Conservation (phyloP, 2,797 vertebrate genomes). For the Nasua narica region DNA sequence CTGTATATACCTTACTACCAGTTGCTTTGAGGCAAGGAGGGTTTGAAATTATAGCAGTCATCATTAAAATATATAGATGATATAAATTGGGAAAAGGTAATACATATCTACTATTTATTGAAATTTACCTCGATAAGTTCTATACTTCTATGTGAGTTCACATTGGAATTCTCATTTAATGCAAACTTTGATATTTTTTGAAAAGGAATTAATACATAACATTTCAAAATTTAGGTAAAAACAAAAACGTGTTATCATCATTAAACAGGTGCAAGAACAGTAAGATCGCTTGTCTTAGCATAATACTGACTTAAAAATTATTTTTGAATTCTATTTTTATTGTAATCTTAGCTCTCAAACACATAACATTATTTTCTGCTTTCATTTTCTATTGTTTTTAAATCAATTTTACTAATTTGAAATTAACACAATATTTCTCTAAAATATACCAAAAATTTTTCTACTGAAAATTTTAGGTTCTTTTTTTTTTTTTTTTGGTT, state of each 20-base stretch:
- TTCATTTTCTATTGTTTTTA: not conserved
- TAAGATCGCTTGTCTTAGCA: not conserved
- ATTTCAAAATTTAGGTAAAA: constrained; percentile 24
- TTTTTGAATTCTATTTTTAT: constrained; percentile 35
- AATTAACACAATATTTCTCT: not conserved
- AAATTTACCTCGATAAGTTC: constrained; percentile 7
- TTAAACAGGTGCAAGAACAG: constrained; percentile 48
- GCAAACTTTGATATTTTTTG: not conserved
- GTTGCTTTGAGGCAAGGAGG: not conserved
- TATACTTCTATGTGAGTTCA: not conserved
- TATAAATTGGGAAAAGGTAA: not conserved
- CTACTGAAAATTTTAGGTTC: not conserved
- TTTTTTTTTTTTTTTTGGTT: not conserved
- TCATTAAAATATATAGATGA: constrained; percentile 30
- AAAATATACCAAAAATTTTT: constrained; percentile 8
- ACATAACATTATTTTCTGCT: not conserved
- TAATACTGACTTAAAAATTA: not conserved
- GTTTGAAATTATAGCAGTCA: constrained; percentile 52
- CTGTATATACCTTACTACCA: constrained; percentile 35
- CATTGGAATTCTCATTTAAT: constrained; percentile 12
- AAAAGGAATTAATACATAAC: not conserved
- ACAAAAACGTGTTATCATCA: not conserved
- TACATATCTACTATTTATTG: not conserved
- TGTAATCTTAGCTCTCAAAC: not conserved
- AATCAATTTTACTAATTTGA: not conserved